Base-by-base conservation (phyloP, 2,797 vertebrate species). In the Pseudopleuronectes americanus region DNA sequence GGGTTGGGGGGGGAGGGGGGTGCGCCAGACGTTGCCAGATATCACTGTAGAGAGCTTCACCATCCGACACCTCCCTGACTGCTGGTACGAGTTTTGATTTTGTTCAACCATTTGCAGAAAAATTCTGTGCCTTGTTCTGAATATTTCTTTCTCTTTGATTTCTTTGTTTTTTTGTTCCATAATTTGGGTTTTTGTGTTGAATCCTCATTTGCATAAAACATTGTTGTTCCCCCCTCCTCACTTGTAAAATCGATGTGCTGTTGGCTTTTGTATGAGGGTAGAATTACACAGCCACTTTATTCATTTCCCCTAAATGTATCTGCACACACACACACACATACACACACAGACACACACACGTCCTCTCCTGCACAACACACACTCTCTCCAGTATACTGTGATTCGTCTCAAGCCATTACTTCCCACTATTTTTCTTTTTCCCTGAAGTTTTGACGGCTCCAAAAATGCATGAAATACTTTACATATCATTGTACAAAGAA, bases 61-160 rank as follows among this genome's bases (percentile, higher is more conserved):
- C 96, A 95, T 96, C 96, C 74, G 89, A 96, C 96, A 96, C 96
- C 95, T 96, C 95, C 93, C 92, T 85, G 89, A 94, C 89, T 92
- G 93, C 87, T 94, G 96, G 96, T 96, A 94, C 91, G 85, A 92
- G 74, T 91, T 92, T 92, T 95, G 87, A 88, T 96, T 97, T 93
- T 86, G 91, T 96, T 96, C 92, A 92, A 94, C 95, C 96, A 96
- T 98, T 94, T 96, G 96, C 97, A 99, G 97, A 98, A 96, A 96
- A 96, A 97, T 97, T 98, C 96, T 97, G 98, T 99, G 97, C 98
- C 97, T 99, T 98, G 96, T 97, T 97, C 96, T 90, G 90, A 92
- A 92, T 94, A 93, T 92, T 75, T 90, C 70, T 91, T 93, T 77
- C 87, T 6, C 8, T 38, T 57, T 36, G 38, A 2, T 14, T 55